These are phyloP conservation scores for Bombus affinis DNA, from an alignment of 1,140 invertebrate species.

Conservation along the genomic window DNA sequence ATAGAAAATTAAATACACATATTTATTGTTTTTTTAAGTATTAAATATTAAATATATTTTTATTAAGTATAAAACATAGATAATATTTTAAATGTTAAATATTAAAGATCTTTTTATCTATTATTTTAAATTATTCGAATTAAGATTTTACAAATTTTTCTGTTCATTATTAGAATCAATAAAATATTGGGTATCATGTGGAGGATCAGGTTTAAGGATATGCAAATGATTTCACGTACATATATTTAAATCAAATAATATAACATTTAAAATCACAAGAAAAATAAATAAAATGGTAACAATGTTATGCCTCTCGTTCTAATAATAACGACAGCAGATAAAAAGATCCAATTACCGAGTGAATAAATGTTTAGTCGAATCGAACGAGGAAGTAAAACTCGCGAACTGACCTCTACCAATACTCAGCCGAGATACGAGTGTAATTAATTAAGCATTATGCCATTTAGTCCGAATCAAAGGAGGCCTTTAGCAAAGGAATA, in stretches of 20 bases:
- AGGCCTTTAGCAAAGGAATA: neutral
- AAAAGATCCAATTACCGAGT: neutral
- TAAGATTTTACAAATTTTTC: too few species aligned
- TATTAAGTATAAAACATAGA: neutral
- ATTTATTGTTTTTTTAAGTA: neutral
- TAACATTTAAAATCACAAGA: neutral
- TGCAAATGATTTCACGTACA: too few species aligned
- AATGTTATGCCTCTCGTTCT: neutral
- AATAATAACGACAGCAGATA: neutral
- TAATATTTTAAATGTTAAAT: too few species aligned
- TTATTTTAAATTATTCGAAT: too few species aligned
- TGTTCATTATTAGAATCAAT: too few species aligned
- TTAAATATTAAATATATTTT: neutral
- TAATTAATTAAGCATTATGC: conserved; percentile 1
- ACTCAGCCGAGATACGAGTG: neutral
- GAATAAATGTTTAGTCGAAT: neutral
- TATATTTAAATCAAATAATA: neutral
- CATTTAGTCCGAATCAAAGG: conserved; percentile 11
- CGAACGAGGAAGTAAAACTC: too few species aligned
- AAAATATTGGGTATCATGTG: too few species aligned
- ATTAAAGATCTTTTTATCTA: too few species aligned
- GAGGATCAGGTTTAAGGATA: too few species aligned
- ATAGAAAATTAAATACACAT: too few species aligned
- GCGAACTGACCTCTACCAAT: neutral
- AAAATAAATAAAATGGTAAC: neutral